Conservation (phyloP, 2,113 vertebrate genomes). For the Numenius arquata region DNA sequence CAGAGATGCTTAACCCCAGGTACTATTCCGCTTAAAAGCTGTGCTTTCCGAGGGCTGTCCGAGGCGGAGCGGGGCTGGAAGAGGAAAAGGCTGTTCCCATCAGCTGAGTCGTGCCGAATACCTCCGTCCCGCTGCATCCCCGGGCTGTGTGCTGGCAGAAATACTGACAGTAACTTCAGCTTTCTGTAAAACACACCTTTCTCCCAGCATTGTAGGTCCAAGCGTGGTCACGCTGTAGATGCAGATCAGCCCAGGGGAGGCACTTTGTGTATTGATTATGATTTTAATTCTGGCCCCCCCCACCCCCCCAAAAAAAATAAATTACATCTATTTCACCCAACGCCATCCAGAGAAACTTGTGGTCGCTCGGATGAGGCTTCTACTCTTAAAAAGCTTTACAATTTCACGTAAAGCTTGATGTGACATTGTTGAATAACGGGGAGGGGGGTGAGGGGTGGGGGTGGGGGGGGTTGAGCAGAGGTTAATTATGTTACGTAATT, state of each 20-base stretch:
- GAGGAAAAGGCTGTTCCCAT: background rate
- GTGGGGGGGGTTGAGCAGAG: background rate
- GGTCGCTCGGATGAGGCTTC: background rate
- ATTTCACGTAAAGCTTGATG: background rate
- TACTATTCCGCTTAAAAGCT: background rate
- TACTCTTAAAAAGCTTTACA: accelerated
- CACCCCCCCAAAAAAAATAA: background rate
- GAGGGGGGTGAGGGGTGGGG: background rate
- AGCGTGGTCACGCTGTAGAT: background rate
- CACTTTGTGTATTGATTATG: background rate
- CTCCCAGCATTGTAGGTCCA: background rate
- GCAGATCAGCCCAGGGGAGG: background rate
- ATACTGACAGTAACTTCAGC: accelerated
- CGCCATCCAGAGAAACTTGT: background rate
- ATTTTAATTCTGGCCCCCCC: background rate
- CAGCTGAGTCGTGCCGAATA: background rate
- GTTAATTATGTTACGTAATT: background rate
- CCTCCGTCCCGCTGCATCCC: background rate
- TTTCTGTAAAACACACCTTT: background rate
- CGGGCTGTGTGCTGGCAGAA: background rate
- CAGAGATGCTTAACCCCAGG: background rate
- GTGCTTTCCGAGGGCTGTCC: background rate
- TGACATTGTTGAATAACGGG: background rate
- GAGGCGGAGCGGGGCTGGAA: background rate
- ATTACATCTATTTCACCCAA: background rate